Base-by-base conservation (phyloP, 2,797 vertebrate genomes). In the Pachyuromys duprasi region DNA sequence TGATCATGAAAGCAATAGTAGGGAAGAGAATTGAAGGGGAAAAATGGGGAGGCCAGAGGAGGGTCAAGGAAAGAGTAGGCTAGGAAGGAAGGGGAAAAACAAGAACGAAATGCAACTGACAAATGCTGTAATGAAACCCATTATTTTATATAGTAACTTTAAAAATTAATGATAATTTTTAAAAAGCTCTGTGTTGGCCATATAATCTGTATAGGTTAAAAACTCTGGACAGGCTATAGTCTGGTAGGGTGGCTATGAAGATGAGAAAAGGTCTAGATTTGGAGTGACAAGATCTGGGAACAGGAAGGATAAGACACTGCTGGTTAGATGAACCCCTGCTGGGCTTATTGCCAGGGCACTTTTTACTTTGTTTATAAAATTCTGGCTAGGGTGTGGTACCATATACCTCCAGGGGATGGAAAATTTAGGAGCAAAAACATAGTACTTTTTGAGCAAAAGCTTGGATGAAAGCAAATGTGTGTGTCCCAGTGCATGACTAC, bases 401-500 rank as follows among this genome's bases (percentile, higher is more conserved):
- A n/a, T 3, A n/a, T 28, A n/a, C n/a, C 8, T 57, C 72, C 22
- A 60, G 55, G 39, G 78, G 13, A 70, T 69, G 74, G 28, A 55
- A 63, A 78, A 67, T 60, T 26, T 7, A 55, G 17, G 13, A 89
- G 60, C 63, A 31, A 28, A 36, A 72, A 53, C 11, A 11, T 13
- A n/a, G 14, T 0, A 74, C 17, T 36, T 15, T 90, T 75, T 49
- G 33, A 62, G 3, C 5, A 18, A 65, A 70, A 86, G 33, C 49
- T 11, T 0, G 8, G 81, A 14, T 8, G 65, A 36, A 60, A 62
- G 33, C 9, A 3, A 42, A 75, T 36, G 65, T 49, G 12, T 5
- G 14, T 9, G 6, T 55, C 8, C 80, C 31, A 42, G 36, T 13
- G 4, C 80, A n/a, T 0, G 0, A 0, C 4, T 22, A 55, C 3